Evolutionary conservation across 2,888 invertebrate genomes (phyloP), one percentile per base, ranked within the genome.

Genomic region (Drosophila bunnanda): DNA sequence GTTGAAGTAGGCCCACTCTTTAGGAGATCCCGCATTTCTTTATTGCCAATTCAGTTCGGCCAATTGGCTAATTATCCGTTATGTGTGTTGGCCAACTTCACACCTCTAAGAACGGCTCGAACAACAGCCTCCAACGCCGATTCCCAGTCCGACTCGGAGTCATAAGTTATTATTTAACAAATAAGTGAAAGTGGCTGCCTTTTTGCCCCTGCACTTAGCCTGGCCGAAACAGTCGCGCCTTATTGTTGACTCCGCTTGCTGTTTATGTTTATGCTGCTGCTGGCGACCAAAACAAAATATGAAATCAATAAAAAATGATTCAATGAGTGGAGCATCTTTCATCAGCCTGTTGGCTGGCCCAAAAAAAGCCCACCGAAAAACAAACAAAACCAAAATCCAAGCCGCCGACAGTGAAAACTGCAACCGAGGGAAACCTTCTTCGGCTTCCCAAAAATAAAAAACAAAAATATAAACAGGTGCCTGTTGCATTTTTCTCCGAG

Each of bases 261-360:
- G 69, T 61, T 65, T 60, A 56, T 76, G 68, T 70, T 72, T 65
- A 62, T 80, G 81, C 70, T 75, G 75, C 67, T 55, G 36, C 52
- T 55, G 57, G 25, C 52, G 48, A 50, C 41, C 65, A 68, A 67
- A 66, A 60, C 58, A 80, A 85, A 80, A 87, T 85, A 88, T 88
- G 88, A 88, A 88, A 86, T 88, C 84, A 86, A 88, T 86, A 88
- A 83, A 81, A 75, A 76, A 80, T 87, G 86, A 88, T 87, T 86
- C 86, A 86, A 86, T 86, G 81, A 70, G 58, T 64, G 55, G 77
- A 71, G 64, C 58, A 62, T 85, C 88, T 87, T 87, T 87, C 87
- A 89, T 86, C 86, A 86, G 78, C 72, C 77, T 9, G 4, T 13
- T 32, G 60, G 69, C 72, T 80, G 73, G 50, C 44, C 55, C 48